Base-by-base conservation (phyloP, 2,888 invertebrate genomes). In the Chironomus riparius region DNA sequence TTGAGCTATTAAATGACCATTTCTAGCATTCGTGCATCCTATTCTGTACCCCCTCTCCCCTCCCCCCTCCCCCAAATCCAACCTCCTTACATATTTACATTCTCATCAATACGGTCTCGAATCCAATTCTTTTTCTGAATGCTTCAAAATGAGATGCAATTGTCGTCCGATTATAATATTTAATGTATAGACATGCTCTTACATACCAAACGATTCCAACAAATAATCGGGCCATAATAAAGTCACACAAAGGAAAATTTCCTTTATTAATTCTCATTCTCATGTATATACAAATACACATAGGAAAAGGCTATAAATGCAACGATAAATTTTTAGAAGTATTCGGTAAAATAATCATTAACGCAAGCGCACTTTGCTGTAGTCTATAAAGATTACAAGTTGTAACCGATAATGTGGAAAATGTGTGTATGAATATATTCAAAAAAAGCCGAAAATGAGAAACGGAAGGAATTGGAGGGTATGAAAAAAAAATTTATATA, bases 351-450 rank as follows among this genome's bases (percentile, higher is more conserved):
- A 62, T 72, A 38, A 72, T 72, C 72, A 72, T 72, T 72, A 72
- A 72, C 72, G 72, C 72, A 72, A 18, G 72, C 72, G 72, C 72
- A 72, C 15, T 56, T 10, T n/a, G 71, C 12, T 13, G n/a, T 38
- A 24, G 72, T 50, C 56, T 72, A 38, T 62, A 62, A 61, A 72
- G 72, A 72, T 72, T 72, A 72, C 72, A 72, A 72, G 72, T 72
- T 50, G 72, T 72, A 72, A 72, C 72, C 62, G 72, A 72, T 72
- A 72, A 72, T 56, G 48, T 47, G 70, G 21, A 38, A 70, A 15
- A 38, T 61, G 7, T 61, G 22, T 38, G 12, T 47, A 21, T 50
- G 50, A 15, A 50, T 50, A 7, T 56, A 56, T 18, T 18, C 56
- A 18, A 50, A n/a, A 18, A 22, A 18, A 24, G 10, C 13, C 21